These are phyloP conservation scores for Neotoxoptera formosana DNA, from an alignment of 1,140 invertebrate species.

Conservation along the genomic window DNA sequence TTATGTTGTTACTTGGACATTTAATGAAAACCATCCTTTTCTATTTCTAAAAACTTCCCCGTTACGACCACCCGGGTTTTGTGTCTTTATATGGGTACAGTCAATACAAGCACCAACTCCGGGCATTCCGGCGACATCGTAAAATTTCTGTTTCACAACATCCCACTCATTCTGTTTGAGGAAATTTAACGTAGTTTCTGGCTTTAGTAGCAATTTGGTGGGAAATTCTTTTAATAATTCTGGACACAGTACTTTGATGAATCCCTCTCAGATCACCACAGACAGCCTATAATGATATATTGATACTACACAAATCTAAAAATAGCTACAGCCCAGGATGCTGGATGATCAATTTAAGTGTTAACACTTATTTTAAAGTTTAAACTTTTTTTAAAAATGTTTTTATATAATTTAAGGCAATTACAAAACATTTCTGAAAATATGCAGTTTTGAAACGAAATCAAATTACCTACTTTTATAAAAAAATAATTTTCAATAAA, in stretches of 20 bases:
- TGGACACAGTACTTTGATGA: conserved; percentile 45
- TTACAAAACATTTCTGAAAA: too few species aligned
- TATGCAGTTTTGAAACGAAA: too few species aligned
- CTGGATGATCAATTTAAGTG: too few species aligned
- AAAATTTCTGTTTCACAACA: conserved; percentile 61
- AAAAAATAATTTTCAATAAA: too few species aligned
- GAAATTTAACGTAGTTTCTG: conserved; percentile 60
- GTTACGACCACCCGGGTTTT: conserved; percentile 60
- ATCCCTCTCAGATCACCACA: conserved; percentile 45
- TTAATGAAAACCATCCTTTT: conserved; percentile 60
- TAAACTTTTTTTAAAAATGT: too few species aligned
- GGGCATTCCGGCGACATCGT: conserved; percentile 63
- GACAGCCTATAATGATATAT: background rate
- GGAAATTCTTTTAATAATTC: conserved; percentile 50
- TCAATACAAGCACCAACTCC: conserved; percentile 63
- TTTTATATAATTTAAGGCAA: too few species aligned
- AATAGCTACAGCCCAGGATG: too few species aligned
- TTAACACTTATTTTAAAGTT: too few species aligned
- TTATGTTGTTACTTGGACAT: conserved; percentile 63
- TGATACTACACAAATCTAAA: too few species aligned
- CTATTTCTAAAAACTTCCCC: conserved; percentile 57
- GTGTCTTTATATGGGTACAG: too few species aligned
- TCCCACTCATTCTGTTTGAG: conserved; percentile 59
- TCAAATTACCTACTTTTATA: too few species aligned
- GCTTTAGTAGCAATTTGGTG: conserved; percentile 1